phyloP scores from a whole-genome alignment of 2,113 vertebrate species.

The Rhea pennata region DNA sequence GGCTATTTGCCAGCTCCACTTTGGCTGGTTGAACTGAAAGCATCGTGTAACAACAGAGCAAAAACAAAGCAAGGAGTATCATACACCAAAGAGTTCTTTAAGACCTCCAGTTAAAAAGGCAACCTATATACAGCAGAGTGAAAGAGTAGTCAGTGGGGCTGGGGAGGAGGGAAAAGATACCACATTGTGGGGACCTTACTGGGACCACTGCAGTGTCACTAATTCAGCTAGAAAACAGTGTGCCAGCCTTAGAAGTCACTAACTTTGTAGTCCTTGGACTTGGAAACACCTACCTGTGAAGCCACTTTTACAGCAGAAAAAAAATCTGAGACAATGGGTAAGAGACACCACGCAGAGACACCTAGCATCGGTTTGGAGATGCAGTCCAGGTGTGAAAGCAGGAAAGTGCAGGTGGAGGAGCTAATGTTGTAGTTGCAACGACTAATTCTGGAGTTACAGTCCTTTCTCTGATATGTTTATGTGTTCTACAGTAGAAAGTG shows the following conservation, averaged over 20 bases:
- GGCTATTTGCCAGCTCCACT: slow-evolving; percentile 37
- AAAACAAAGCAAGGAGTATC: not conserved
- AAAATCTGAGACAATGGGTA: not conserved
- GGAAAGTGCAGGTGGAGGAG: not conserved
- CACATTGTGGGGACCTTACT: not conserved
- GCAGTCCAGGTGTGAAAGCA: not conserved
- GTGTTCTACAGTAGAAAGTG: not conserved
- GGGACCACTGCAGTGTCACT: not conserved
- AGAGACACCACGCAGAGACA: not conserved
- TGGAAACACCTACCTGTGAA: not conserved
- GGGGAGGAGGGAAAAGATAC: not conserved
- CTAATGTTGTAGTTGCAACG: not conserved
- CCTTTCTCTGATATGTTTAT: not conserved
- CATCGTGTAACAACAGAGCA: not conserved
- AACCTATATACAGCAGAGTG: not conserved
- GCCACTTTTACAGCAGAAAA: not conserved
- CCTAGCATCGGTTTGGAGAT: not conserved
- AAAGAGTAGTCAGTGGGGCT: not conserved
- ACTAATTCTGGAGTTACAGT: not conserved
- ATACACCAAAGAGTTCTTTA: not conserved
- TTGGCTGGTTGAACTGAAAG: slow-evolving; percentile 41
- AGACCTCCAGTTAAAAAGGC: not conserved
- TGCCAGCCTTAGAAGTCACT: not conserved
- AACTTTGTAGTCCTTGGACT: not conserved
- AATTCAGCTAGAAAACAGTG: not conserved